Evolutionary conservation across 2,113 vertebrate species (phyloP), one percentile per base, ranked within the genome.

Genomic region (Todiramphus saurophagus): DNA sequence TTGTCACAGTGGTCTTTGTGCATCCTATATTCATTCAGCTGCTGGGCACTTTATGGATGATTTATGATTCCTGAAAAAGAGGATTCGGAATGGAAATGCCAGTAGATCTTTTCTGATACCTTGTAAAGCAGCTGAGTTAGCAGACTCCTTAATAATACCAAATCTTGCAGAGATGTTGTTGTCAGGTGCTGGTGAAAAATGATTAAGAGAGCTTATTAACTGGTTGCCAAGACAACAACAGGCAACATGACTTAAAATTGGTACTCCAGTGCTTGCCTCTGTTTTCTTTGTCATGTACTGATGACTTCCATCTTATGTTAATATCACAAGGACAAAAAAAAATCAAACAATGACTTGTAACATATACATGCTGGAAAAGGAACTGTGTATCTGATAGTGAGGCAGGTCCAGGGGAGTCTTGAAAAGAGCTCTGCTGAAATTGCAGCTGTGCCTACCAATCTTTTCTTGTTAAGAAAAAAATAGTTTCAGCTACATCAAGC

Each of bases 141-240:
- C 80, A 82, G 64, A 33, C 24, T 92, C 66, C 58, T 84, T 90
- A 43, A 33, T 66, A 94, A 82, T 91, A 86, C 72, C 48, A 91
- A 53, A 81, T 72, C 87, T 90, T 96, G 43, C 75, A 62, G 86
- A 83, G 79, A 92, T 95, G 64, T 53, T 86, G 48, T 86, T 87
- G 84, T 89, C 75, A 25, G 56, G 64, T 87, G 75, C 74, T 94
- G 69, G 41, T 93, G 31, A 44, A 90, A 97, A 94, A 90, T 48
- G 43, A 83, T 53, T 77, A 90, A 67, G 27, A 28, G 39, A 53
- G 44, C 92, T 97, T 96, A 96, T 97, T 97, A 97, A 94, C 72
- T 69, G 8, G 87, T 94, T 97, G 75, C 91, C 94, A 58, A 1
- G 95, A 96, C 97, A 97, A 96, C 96, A 97, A 98, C 96, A 25